Base-by-base conservation (phyloP, 92 coral and sea anemone species). In the Epizoanthus rinbou region DNA sequence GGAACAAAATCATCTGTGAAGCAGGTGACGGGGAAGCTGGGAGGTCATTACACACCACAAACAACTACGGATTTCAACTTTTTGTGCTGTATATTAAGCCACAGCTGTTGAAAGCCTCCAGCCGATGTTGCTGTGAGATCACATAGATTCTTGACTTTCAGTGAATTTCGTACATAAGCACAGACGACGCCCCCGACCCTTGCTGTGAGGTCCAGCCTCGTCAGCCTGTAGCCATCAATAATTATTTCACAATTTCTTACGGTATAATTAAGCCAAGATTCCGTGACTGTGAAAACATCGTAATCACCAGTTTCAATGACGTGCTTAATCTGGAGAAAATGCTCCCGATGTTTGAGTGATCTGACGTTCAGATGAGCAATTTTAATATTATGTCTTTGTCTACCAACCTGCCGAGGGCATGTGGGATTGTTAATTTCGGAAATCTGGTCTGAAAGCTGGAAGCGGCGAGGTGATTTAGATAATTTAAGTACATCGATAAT, bases 61-160 rank as follows among this genome's bases (percentile, higher is more conserved):
- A 81, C 21, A 6, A 81, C 4, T 28, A 69, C 5, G 21, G 76
- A 81, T 67, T 81, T 81, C 31, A 81, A 35, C 8, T 81, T 45
- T 16, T 81, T 81, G 43, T 81, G 85, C 18, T 65, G 25, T 16
- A 67, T 6, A n/a, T 67, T 31, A 9, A 67, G 18, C 85, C 85
- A 81, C 19, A 81, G 85, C 47, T 81, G 85, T 22, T 81, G 85
- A 68, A 81, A 67, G 1, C 85, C 83, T 11, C 9, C 8, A 19
- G 83, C 50, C 64, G 73, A 60, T 57, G 71, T 5, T 47, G 71
- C 22, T 1, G 73, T 79, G 21, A 79, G 43, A 13, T 79, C 73
- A 10, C 28, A 8, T 57, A 60, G 7, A 9, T 14, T 57, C 52
- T 79, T 79, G 47, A 58, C 54, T 59, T 79, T 79, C 21, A 62